A percentile compares a stretch with the other conserved stretches of the same genome.
Conservation (phyloP, 2,113 vertebrate genomes). For the Chascanopsetta lugubris region DNA sequence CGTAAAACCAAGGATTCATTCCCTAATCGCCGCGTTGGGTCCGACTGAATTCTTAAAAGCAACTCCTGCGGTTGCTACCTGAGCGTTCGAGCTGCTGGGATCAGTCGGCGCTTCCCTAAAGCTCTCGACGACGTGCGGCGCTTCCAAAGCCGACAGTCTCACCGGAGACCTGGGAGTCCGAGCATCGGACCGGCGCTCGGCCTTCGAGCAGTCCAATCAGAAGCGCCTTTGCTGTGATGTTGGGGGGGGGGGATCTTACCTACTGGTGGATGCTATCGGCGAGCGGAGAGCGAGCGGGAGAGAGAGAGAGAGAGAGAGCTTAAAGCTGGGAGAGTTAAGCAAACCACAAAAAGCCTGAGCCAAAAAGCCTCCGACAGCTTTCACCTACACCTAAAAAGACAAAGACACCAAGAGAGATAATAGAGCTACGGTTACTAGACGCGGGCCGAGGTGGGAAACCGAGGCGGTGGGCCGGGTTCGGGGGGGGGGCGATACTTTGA, state of each 20-base stretch:
- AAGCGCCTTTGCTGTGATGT: slow-evolving; percentile 11
- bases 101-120: neutral
- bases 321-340: slow-evolving; percentile 11
- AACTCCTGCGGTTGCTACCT: no score
- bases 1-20: no score
- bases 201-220: neutral
- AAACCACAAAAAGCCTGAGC: slow-evolving; percentile 41
- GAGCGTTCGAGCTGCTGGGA: no score
- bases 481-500: slow-evolving; percentile 24
- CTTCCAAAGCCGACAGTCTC: neutral
- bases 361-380: slow-evolving; percentile 35
- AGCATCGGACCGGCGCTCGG: no score
- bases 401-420: slow-evolving; percentile 58
- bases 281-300: slow-evolving; percentile 15
- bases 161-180: neutral
- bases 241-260: neutral
- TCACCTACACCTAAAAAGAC: slow-evolving; percentile 57
- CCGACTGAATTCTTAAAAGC: no score
- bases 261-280: slow-evolving; percentile 13
- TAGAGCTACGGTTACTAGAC: slow-evolving; percentile 56
- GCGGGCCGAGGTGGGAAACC: slow-evolving; percentile 15
- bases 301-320: slow-evolving; percentile 5
- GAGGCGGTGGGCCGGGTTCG: no score
- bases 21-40: no score
- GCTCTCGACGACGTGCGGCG: no score